A percentile compares a stretch with the other conserved stretches of the same genome.
Evolutionary conservation across 2,888 invertebrate species (phyloP).

Genomic region (Aleiodes testaceus): DNA sequence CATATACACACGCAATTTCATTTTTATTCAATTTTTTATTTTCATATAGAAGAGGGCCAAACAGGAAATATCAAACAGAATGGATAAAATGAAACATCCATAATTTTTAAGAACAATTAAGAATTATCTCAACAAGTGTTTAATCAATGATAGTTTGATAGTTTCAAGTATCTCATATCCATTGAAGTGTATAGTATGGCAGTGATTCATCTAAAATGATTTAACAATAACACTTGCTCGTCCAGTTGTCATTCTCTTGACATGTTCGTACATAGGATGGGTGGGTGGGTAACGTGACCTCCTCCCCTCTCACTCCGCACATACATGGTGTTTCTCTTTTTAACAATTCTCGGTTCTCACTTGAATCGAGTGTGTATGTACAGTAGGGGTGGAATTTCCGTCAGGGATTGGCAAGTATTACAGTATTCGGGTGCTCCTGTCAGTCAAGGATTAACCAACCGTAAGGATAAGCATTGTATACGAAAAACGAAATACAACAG

Average conservation of each 20-base stretch:
- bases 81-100: too few relatives aligned
- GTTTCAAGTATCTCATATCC: slow-evolving; percentile 17
- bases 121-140: too few relatives aligned
- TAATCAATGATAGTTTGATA: too few relatives aligned
- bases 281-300: slow-evolving; percentile 56
- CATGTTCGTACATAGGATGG: slow-evolving; percentile 50
- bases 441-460: slow-evolving; percentile 69
- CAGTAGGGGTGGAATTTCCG: slow-evolving; percentile 32
- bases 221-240: slow-evolving; percentile 69
- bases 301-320: slow-evolving; percentile 35
- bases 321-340: slow-evolving; percentile 26
- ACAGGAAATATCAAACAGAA: too few relatives aligned
- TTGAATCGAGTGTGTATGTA: slow-evolving; percentile 24
- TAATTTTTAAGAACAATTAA: too few relatives aligned
- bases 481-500: slow-evolving; percentile 63
- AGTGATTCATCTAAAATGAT: slow-evolving; percentile 63
- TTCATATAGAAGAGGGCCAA: too few relatives aligned
- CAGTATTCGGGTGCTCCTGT: slow-evolving; percentile 60
- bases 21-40: slow-evolving; percentile 27
- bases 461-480: slow-evolving; percentile 66
- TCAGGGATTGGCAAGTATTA: slow-evolving; percentile 53
- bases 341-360: slow-evolving; percentile 33
- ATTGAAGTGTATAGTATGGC: slow-evolving; percentile 50
- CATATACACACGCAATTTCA: slow-evolving; percentile 41
- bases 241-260: slow-evolving; percentile 59